These are phyloP conservation scores for Triops cancriformis DNA, from an alignment of 1,140 invertebrate species.

Conservation along the genomic window DNA sequence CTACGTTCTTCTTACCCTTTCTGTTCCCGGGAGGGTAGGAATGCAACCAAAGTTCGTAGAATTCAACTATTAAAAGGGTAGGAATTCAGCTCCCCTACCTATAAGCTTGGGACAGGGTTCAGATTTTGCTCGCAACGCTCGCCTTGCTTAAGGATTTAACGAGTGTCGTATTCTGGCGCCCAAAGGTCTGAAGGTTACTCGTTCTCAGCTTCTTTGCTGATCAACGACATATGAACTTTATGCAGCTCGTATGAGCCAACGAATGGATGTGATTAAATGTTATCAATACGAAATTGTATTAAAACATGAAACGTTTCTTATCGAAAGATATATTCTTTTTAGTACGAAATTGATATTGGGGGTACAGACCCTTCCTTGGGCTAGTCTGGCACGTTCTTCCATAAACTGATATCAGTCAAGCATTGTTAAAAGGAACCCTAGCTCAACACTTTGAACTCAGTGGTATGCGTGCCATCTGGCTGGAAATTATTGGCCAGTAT, in stretches of 20 bases:
- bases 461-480: not conserved
- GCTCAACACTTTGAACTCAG: not conserved
- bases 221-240: not conserved
- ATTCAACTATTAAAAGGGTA: not conserved
- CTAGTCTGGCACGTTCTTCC: not conserved
- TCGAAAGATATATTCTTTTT: too few relatives aligned
- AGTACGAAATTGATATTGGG: too few relatives aligned
- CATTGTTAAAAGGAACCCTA: not conserved
- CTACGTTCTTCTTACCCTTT: too few relatives aligned
- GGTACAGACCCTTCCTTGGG: not conserved
- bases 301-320: too few relatives aligned
- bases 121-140: not conserved
- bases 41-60: too few relatives aligned
- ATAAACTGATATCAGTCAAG: not conserved
- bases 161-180: conserved; percentile 12
- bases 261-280: too few relatives aligned
- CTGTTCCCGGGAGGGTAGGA: too few relatives aligned
- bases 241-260: not conserved
- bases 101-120: not conserved
- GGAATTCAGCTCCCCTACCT: not conserved
- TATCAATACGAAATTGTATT: too few relatives aligned
- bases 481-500: not conserved
- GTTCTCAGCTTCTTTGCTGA: not conserved
- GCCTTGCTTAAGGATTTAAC: not conserved
- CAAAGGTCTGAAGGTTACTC: not conserved